Evolutionary conservation across 2,888 invertebrate species (phyloP), one percentile per base, ranked within the genome.

Genomic region (Dolomedes plantarius): DNA sequence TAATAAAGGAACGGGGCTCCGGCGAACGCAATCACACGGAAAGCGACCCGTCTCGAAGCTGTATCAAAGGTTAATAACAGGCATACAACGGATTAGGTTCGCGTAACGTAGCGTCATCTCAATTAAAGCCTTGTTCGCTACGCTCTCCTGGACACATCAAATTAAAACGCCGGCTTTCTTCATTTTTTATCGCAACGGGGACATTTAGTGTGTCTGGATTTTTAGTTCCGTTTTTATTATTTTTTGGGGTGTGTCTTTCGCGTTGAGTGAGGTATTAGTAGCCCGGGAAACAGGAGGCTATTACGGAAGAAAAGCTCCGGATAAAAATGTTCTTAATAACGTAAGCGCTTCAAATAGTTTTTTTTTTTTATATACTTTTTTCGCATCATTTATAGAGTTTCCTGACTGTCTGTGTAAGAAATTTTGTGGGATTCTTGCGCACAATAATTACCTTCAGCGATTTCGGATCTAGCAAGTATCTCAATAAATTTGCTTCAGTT

Each of bases 61-160:
- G 46, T 46, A 46, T 46, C 46, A 46, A 46, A 46, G 46, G 46
- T 46, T 46, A 46, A 46, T 46, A 46, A 46, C 46, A 46, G 46
- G 11, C 46, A 46, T 16, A n/a, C 46, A 46, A 16, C 46, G 46
- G 46, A 46, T 46, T 46, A 46, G 46, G 46, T 46, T 6, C 46
- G 2, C 46, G 13, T 16, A 13, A 46, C 46, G 16, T 6, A 46
- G 46, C 46, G 36, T 46, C 46, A 16, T 46, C 46, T 46, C 46
- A 46, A 46, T 46, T 46, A 46, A 46, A 46, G 46, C 46, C 46
- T 46, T 46, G 46, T 46, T 46, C 46, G 46, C 7, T 16, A 46
- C 46, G 46, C 46, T 46, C 16, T 9, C 7, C 11, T 13, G 46
- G 46, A 16, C 46, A 46, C 46, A 16, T 16, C 46, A 46, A 46